Base-by-base conservation (phyloP, 1,140 invertebrate genomes). In the Anadara kagoshimensis region DNA sequence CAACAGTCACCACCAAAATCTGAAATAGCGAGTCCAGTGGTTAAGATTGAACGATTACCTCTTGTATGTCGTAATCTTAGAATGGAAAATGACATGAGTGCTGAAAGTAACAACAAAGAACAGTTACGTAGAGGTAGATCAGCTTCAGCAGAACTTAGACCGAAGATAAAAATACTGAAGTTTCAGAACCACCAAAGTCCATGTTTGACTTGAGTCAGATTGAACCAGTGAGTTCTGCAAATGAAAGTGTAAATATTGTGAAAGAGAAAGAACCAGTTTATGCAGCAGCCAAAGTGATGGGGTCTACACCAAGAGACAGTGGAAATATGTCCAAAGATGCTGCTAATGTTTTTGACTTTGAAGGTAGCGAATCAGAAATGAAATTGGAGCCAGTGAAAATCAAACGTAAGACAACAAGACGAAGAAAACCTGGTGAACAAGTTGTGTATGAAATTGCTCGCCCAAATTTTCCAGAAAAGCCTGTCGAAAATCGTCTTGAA, bases 31-130 rank as follows among this genome's bases (percentile, higher is more conserved):
- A 76, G 75, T 24, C 83, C 83, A 43, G 76, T 85, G 49, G 83
- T 85, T 14, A 85, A 85, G 59, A 69, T 85, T 11, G 83, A 85
- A 67, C 80, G 79, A 49, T 51, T 85, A 36, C 77, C 73, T 36
- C 49, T 74, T 41, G 63, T 62, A 7, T 61, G 62, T 36, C 49
- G 53, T 16, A 64, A 53, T 20, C 29, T 51, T 18, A 64, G 47
- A 64, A 51, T n/a, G 18, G 62, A 64, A 5, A 49, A 49, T 36
- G 62, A 64, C 8, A 3, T 64, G 26, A 20, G 29, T 36, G 29
- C 2, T 36, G 29, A 36, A 36, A 36, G 29, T 36, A 36, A 36
- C 29, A 59, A 59, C 22, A 64, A 20, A 26, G 56, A 56, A 47
- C 57, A 47, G 36, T 18, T 62, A 20, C 20, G 56, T 22, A 63